These are phyloP conservation scores for Anastrepha obliqua DNA, from an alignment of 1,140 invertebrate genomes.

Conservation along the genomic window DNA sequence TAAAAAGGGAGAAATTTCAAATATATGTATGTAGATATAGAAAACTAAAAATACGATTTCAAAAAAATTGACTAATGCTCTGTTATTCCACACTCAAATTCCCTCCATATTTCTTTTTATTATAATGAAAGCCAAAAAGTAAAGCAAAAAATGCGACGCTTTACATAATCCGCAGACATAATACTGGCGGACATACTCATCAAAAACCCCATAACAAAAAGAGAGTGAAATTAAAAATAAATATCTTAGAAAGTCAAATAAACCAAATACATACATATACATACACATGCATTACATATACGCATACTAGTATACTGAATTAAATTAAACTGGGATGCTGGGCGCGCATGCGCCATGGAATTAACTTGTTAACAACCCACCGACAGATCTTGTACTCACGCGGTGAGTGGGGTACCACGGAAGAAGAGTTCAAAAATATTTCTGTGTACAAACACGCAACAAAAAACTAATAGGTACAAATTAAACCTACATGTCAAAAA, in stretches of 20 bases:
- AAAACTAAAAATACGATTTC: too few species aligned
- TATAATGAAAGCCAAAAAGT: too few species aligned
- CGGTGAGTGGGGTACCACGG: background rate
- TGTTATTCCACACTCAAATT: background rate
- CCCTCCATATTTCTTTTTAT: too few species aligned
- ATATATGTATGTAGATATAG: background rate
- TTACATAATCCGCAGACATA: slow-evolving; percentile 69
- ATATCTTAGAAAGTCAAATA: background rate
- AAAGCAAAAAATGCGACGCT: too few species aligned
- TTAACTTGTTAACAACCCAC: slow-evolving; percentile 66
- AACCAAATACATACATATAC: background rate
- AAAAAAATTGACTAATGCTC: too few species aligned
- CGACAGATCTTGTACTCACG: slow-evolving; percentile 35
- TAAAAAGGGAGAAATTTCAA: background rate
- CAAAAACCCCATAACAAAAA: background rate
- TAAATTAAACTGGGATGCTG: background rate
- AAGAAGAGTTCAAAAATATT: background rate
- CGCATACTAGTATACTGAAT: background rate
- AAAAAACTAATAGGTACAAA: background rate
- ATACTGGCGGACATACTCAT: background rate
- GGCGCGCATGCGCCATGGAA: slow-evolving; percentile 12
- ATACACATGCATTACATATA: background rate
- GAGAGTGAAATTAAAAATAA: slow-evolving; percentile 69
- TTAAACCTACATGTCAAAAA: background rate
- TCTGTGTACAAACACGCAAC: background rate